Evolutionary conservation across 92 coral and sea anemone species (phyloP), one percentile per base, ranked within the genome.

Genomic region (Epizoanthus stellaris): DNA sequence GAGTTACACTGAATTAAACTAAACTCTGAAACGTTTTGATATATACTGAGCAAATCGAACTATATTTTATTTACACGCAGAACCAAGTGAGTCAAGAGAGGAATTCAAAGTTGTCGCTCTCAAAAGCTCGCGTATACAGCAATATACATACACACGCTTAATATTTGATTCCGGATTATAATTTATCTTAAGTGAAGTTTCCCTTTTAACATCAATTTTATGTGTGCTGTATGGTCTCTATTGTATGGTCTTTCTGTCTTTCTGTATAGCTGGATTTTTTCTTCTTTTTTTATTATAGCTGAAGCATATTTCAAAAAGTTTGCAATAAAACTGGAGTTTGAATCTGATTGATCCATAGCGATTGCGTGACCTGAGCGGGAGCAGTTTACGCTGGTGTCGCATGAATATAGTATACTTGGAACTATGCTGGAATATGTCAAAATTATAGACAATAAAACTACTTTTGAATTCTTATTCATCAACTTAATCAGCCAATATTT

Each of bases 81-180:
- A 12, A 10, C 16, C 4, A 57, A 57, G 4, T 12, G 17, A 7
- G 7, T 4, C 62, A 57, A 57, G 1, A 57, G 16, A 4, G 17
- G 62, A 57, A 0, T 57, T 57, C 62, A 57, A 57, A 57, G 62
- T 57, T 12, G 62, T 57, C 19, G 62, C 62, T 57, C 17, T 57
- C 62, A 57, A 57, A 57, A 3, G 62, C 62, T 57, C 19, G 62
- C 17, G 7, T 12, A 57, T 13, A 13, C 3, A 57, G 16, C 16
- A 57, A 11, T 57, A 57, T 57, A 57, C 17, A 57, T 7, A 57
- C 62, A 57, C 13, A 57, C 62, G n/a, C 17, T 68, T 68, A 3
- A 12, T 68, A 68, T 36, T 68, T 68, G 73, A 67, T 67, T 67
- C 72, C 72, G 10, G 73, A 68, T 68, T 68, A 68, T 68, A 38